These are phyloP conservation scores for Leucania comma DNA, from an alignment of 2,888 invertebrate genomes.

Conservation along the genomic window DNA sequence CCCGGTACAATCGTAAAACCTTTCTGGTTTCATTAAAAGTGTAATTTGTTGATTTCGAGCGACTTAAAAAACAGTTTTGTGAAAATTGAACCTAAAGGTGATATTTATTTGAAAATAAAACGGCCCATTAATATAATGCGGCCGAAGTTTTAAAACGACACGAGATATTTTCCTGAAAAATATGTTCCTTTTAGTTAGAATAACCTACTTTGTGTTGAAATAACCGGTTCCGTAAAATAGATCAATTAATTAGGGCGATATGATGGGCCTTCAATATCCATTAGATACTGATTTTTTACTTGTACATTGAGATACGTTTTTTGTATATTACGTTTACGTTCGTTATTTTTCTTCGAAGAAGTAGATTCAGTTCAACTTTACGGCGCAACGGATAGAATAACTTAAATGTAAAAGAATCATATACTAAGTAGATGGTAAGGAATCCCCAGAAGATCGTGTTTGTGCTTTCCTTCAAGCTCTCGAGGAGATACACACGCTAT, in stretches of 20 bases:
- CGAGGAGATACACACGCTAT: constrained; percentile 45
- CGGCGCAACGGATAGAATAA: constrained; percentile 11
- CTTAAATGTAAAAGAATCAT: constrained; percentile 36
- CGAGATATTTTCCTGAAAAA: constrained; percentile 18
- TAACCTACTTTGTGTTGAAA: constrained; percentile 42
- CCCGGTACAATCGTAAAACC: constrained; percentile 62
- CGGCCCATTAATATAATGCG: constrained; percentile 18
- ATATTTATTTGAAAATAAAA: constrained; percentile 37
- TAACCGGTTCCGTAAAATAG: constrained; percentile 20
- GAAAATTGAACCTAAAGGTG: constrained; percentile 25
- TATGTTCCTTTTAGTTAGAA: constrained; percentile 7
- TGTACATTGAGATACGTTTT: constrained; percentile 7
- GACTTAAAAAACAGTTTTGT: constrained; percentile 45
- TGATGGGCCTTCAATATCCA: constrained; percentile 33
- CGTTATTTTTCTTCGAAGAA: constrained; percentile 19
- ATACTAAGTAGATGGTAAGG: constrained; percentile 44
- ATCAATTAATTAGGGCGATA: constrained; percentile 41
- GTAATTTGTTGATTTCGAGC: constrained; percentile 59
- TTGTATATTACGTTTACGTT: constrained; percentile 8
- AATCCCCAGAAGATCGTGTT: constrained; percentile 53
- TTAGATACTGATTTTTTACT: constrained; percentile 21
- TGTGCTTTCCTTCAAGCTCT: constrained; percentile 52
- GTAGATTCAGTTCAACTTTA: constrained; percentile 22
- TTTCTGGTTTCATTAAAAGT: constrained; percentile 64
- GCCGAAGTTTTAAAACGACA: constrained; percentile 13